A percentile compares a stretch with the other conserved stretches of the same genome.
Conservation (phyloP, 1,140 invertebrate species). For the Harlomillsia oculata region DNA sequence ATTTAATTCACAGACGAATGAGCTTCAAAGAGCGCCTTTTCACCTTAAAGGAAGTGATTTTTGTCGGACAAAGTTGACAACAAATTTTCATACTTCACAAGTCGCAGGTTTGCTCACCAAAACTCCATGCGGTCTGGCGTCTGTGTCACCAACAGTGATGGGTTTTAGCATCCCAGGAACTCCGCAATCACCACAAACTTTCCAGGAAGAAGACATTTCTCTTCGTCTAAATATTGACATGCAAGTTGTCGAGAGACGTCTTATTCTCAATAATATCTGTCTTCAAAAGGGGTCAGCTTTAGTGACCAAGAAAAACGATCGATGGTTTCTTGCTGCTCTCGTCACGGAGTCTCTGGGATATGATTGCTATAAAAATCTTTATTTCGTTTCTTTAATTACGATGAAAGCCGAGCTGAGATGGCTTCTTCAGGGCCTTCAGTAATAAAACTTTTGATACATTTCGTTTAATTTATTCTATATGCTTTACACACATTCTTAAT, state of each 20-base stretch:
- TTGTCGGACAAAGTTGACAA: conserved; percentile 5
- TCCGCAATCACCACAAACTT: too few relatives aligned
- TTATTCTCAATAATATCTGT: conserved; percentile 7
- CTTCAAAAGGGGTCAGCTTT: conserved; percentile 19
- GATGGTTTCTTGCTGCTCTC: conserved; percentile 17
- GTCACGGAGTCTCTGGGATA: conserved; percentile 11
- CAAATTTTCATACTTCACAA: background rate
- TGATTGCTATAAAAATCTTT: conserved; percentile 11
- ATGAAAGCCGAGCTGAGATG: conserved; percentile 8
- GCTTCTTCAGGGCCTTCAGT: conserved; percentile 6
- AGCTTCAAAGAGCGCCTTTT: background rate
- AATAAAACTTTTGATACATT: too few relatives aligned
- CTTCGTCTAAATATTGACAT: too few relatives aligned
- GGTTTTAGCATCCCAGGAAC: too few relatives aligned
- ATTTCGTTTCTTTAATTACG: conserved; percentile 14
- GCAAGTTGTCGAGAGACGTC: conserved; percentile 7
- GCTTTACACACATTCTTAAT: background rate
- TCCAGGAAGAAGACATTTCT: too few relatives aligned
- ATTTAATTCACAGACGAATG: background rate
- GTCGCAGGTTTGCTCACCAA: background rate
- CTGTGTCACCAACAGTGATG: too few relatives aligned
- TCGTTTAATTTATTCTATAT: too few relatives aligned
- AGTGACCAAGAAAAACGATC: background rate
- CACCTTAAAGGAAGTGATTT: background rate
- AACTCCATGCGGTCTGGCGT: background rate